Percentiles rank a stretch among this genome's conserved stretches.
phyloP scores from a whole-genome alignment of 64 coral and sea anemone genomes.

The Exaiptasia diaphana region DNA sequence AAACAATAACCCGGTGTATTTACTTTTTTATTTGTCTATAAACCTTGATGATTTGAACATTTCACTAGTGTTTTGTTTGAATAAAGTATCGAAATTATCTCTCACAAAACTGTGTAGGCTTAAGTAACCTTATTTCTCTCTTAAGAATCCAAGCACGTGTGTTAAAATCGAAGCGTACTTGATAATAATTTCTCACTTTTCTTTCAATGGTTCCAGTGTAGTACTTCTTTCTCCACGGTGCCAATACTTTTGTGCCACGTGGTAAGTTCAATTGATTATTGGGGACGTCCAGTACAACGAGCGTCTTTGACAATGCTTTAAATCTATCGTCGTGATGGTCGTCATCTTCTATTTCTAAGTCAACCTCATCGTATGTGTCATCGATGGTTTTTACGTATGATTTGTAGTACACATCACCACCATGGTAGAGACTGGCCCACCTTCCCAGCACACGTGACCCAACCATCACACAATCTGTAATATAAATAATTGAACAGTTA shows the following conservation, averaged over 20 bases:
- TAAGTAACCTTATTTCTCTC: too few relatives aligned
- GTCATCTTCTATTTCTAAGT: neutral
- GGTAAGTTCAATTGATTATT: neutral
- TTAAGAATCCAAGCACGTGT: too few relatives aligned
- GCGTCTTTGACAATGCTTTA: neutral
- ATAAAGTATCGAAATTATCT: too few relatives aligned
- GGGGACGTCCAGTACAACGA: neutral
- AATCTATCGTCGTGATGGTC: neutral
- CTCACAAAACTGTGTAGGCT: too few relatives aligned
- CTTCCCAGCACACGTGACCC: constrained; percentile 16
- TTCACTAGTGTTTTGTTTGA: too few relatives aligned
- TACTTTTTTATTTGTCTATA: too few relatives aligned
- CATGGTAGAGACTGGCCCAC: neutral
- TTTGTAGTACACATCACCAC: neutral
- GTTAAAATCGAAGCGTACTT: neutral
- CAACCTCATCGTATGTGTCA: neutral
- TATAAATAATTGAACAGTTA: neutral
- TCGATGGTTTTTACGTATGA: neutral
- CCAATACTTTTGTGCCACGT: constrained; percentile 7
- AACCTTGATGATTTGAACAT: too few relatives aligned
- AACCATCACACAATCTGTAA: constrained; percentile 28
- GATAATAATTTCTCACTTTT: neutral
- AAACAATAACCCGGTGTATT: too few relatives aligned
- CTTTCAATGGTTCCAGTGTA: neutral
- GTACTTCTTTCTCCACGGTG: neutral